Evolutionary conservation across 1,140 invertebrate species (phyloP).

Genomic region (Stenopsyche tienmushanensis): DNA sequence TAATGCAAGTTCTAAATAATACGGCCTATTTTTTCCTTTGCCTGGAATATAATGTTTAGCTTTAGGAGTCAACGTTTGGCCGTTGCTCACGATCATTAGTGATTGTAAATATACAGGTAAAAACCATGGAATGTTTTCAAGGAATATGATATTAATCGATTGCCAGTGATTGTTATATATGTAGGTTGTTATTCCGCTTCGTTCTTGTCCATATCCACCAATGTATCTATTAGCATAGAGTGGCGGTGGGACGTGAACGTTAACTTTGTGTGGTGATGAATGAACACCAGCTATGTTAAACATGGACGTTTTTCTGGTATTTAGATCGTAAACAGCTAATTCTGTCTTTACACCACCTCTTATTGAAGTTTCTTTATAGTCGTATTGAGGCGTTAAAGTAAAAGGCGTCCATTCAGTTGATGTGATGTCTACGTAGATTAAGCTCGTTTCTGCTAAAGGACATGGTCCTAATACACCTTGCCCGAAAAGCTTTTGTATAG

Average conservation of each 20-base stretch:
- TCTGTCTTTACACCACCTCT: constrained; percentile 66
- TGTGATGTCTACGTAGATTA: constrained; percentile 81
- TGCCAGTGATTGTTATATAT: constrained; percentile 76
- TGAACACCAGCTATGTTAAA: constrained; percentile 70
- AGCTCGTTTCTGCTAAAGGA: constrained; percentile 73
- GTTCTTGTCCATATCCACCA: constrained; percentile 82
- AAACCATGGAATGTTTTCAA: constrained; percentile 92
- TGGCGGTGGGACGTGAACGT: constrained; percentile 60
- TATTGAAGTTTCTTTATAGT: constrained; percentile 58
- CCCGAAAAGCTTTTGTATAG: constrained; percentile 82
- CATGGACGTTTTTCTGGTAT: constrained; percentile 53
- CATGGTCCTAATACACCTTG: constrained; percentile 76
- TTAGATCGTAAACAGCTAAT: constrained; percentile 71
- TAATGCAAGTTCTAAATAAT: constrained; percentile 88
- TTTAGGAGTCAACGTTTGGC: constrained; percentile 40
- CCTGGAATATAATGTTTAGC: constrained; percentile 61
- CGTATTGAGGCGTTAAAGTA: constrained; percentile 60
- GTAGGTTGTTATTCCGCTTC: constrained; percentile 81
- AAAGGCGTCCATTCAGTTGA: constrained; percentile 61
- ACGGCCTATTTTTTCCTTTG: constrained; percentile 76
- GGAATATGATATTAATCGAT: constrained; percentile 65
- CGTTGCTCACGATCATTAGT: constrained; percentile 66
- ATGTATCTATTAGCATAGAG: constrained; percentile 80
- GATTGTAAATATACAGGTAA: constrained; percentile 90
- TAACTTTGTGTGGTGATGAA: constrained; percentile 48